Evolutionary conservation across 2,888 invertebrate species (phyloP).

Genomic region (Rhabditoides inermis): DNA sequence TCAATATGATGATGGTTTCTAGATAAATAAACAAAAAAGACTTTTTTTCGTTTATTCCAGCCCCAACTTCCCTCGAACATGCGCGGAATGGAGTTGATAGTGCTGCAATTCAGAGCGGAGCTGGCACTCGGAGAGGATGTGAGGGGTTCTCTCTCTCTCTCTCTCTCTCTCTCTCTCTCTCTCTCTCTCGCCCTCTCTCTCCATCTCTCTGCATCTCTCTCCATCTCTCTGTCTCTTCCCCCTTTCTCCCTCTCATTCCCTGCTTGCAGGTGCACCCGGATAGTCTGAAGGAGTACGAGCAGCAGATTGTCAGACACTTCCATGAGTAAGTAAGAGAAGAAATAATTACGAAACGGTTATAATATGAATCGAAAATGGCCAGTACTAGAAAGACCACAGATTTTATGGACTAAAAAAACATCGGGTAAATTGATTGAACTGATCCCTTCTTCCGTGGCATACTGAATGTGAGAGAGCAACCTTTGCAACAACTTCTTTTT

Average conservation of each 20-base stretch:
- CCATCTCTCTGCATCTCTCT: constrained; percentile 10
- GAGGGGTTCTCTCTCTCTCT: not conserved
- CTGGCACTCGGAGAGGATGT: constrained; percentile 7
- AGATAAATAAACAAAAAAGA: not conserved
- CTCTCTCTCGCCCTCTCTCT: not conserved
- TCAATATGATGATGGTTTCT: no score
- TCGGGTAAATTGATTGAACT: no score
- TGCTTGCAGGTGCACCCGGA: constrained; percentile 16
- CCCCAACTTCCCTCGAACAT: constrained; percentile 43
- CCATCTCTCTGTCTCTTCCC: not conserved
- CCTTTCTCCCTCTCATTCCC: constrained; percentile 7
- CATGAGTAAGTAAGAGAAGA: constrained; percentile 34
- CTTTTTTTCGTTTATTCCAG: constrained; percentile 20
- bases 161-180: not conserved
- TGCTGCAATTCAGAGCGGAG: constrained; percentile 45
- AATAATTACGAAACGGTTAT: no score
- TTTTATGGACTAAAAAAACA: no score
- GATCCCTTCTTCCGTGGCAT: no score
- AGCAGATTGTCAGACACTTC: constrained; percentile 32
- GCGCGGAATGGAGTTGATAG: constrained; percentile 37
- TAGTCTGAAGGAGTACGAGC: constrained; percentile 34
- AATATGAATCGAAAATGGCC: no score
- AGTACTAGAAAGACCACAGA: no score
- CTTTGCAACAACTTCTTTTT: no score
- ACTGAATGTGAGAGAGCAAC: no score